Conservation (phyloP, 2,888 invertebrate species). For the Drosophila anomalata region DNA sequence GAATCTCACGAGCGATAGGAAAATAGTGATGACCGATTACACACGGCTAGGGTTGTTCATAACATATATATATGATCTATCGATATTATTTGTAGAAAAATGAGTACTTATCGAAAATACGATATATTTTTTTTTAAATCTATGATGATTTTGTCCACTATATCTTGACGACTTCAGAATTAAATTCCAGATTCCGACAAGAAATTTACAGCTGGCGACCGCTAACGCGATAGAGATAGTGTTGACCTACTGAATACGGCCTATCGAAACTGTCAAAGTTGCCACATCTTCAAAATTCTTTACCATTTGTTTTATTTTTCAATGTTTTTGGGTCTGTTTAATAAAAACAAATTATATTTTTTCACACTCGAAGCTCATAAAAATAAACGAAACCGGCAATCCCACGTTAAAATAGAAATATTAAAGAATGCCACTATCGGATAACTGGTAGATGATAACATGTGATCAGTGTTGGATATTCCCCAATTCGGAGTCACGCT, state of each 20-base stretch:
- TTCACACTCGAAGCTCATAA: not conserved
- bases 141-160: no score
- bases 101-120: no score
- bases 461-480: constrained; percentile 15
- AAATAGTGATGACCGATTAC: constrained; percentile 25
- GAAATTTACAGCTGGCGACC: no score
- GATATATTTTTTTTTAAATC: no score
- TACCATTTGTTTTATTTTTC: no score
- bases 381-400: not conserved
- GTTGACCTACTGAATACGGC: not conserved
- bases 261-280: constrained; percentile 29
- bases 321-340: no score
- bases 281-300: constrained; percentile 13
- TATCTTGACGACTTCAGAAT: no score
- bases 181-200: no score
- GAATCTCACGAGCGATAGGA: constrained; percentile 59
- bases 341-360: not conserved
- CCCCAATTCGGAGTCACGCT: constrained; percentile 10
- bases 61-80: no score
- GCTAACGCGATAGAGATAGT: no score
- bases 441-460: not conserved
- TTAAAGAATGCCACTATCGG: not conserved
- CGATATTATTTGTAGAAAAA: no score
- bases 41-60: no score
- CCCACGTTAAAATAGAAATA: not conserved